Evolutionary conservation across 2,797 vertebrate genomes (phyloP).

Genomic region (Agapornis canus): DNA sequence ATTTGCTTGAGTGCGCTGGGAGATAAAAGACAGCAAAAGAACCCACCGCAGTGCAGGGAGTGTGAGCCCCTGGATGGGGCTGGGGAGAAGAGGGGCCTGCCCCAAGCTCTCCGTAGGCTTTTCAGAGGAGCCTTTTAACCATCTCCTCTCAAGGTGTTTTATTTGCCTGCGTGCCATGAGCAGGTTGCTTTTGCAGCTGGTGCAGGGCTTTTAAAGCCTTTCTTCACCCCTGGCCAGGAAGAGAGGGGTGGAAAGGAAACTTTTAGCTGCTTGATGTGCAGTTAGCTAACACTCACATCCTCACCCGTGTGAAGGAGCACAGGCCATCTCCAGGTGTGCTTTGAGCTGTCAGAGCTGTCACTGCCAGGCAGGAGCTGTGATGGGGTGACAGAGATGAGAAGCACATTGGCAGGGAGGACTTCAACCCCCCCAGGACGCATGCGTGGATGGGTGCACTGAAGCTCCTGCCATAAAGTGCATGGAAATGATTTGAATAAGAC

Average conservation of each 20-base stretch:
- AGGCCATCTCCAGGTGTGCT: background rate
- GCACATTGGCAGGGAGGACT: fast-evolving
- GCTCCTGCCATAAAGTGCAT: background rate
- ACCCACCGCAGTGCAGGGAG: background rate
- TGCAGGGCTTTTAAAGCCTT: conserved; percentile 74
- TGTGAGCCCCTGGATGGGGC: background rate
- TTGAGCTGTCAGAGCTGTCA: background rate
- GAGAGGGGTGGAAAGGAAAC: conserved; percentile 75
- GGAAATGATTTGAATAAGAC: background rate
- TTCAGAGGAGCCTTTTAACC: background rate
- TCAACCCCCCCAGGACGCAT: fast-evolving
- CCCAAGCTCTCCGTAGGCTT: conserved; percentile 32
- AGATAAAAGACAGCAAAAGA: conserved; percentile 69
- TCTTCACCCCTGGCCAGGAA: background rate
- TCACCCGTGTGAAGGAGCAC: fast-evolving
- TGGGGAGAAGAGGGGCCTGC: background rate
- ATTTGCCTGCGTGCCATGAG: conserved; percentile 67
- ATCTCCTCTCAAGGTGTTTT: conserved; percentile 43
- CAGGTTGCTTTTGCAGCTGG: conserved; percentile 41
- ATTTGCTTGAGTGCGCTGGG: conserved; percentile 72
- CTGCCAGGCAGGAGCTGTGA: background rate
- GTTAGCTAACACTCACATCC: background rate
- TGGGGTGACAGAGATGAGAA: background rate
- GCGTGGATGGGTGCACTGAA: background rate
- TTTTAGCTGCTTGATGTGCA: conserved; percentile 66